Evolutionary conservation across 2,888 invertebrate species (phyloP).

Genomic region (Coremacera marginata): DNA sequence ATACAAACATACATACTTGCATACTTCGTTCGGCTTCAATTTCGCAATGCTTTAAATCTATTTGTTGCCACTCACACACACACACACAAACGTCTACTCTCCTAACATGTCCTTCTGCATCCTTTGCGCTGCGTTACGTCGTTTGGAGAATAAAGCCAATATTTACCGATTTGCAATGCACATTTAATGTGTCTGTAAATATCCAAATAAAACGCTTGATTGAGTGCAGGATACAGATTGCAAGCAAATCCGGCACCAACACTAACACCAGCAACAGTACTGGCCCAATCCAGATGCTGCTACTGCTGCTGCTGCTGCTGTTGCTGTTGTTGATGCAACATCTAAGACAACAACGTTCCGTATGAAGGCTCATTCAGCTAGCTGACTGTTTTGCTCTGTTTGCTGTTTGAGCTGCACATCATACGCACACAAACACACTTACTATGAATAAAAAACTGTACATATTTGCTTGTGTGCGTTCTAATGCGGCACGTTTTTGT

Average conservation of each 20-base stretch:
- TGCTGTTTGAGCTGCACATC: slow-evolving; percentile 6
- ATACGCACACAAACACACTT: slow-evolving; percentile 6
- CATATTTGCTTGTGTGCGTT: not conserved
- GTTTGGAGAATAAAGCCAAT: slow-evolving; percentile 44
- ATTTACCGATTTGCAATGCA: slow-evolving; percentile 51
- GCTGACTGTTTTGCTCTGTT: not conserved
- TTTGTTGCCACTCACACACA: not conserved
- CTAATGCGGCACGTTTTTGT: slow-evolving; percentile 13
- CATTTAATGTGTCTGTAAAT: slow-evolving; percentile 54
- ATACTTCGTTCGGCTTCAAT: not conserved
- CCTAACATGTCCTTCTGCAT: not conserved
- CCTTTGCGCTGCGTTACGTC: not conserved
- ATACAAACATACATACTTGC: not conserved
- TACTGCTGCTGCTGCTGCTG: not conserved
- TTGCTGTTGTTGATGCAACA: not conserved
- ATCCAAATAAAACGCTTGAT: slow-evolving; percentile 52
- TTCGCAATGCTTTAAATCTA: not conserved
- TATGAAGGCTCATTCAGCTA: not conserved
- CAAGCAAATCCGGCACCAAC: not conserved
- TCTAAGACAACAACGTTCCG: slow-evolving; percentile 9
- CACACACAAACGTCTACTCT: not conserved
- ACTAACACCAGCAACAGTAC: not conserved
- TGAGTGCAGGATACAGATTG: slow-evolving; percentile 44
- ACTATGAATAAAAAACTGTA: not conserved
- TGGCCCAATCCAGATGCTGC: not conserved